Percentiles rank a stretch among this genome's conserved stretches.
These are phyloP conservation scores for Oscheius sp. DNA, from an alignment of 2,888 invertebrate genomes.

Conservation along the genomic window DNA sequence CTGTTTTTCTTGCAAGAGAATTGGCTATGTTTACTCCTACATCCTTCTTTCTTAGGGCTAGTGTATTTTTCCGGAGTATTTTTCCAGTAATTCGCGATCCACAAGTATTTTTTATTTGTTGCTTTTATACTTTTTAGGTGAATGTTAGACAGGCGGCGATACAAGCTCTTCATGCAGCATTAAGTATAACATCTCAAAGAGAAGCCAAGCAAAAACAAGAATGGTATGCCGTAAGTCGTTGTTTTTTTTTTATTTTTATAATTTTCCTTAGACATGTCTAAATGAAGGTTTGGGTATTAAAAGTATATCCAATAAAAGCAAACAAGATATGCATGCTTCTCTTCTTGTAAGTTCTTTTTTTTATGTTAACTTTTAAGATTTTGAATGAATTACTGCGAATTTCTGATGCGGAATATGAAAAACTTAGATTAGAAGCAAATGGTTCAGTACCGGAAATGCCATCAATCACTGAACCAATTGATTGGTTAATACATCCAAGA, in stretches of 20 bases:
- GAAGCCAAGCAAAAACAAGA: slow-evolving; percentile 90
- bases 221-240: slow-evolving; percentile 77
- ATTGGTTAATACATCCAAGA: slow-evolving; percentile 53
- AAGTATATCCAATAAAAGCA: background rate
- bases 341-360: slow-evolving; percentile 4
- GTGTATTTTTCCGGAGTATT: slow-evolving; percentile 72
- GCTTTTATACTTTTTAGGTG: slow-evolving; percentile 72
- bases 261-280: slow-evolving; percentile 24
- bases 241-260: background rate
- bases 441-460: slow-evolving; percentile 23
- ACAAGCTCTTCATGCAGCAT: slow-evolving; percentile 89
- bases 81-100: slow-evolving; percentile 64
- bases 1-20: slow-evolving; percentile 77
- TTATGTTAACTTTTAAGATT: slow-evolving; percentile 31
- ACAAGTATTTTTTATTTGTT: slow-evolving; percentile 47
- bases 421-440: slow-evolving; percentile 43
- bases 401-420: slow-evolving; percentile 58
- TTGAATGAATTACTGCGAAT: slow-evolving; percentile 88
- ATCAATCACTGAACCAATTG: slow-evolving; percentile 48
- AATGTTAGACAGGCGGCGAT: slow-evolving; percentile 90
- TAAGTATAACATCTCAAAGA: slow-evolving; percentile 92
- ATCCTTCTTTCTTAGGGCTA: slow-evolving; percentile 81
- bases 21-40: slow-evolving; percentile 94
- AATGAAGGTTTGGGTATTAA: slow-evolving; percentile 18
- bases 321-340: background rate